Percentiles rank a stretch among this genome's conserved stretches.
phyloP scores from a whole-genome alignment of 23 tunicate genomes.

The Oikopleura dioica region DNA sequence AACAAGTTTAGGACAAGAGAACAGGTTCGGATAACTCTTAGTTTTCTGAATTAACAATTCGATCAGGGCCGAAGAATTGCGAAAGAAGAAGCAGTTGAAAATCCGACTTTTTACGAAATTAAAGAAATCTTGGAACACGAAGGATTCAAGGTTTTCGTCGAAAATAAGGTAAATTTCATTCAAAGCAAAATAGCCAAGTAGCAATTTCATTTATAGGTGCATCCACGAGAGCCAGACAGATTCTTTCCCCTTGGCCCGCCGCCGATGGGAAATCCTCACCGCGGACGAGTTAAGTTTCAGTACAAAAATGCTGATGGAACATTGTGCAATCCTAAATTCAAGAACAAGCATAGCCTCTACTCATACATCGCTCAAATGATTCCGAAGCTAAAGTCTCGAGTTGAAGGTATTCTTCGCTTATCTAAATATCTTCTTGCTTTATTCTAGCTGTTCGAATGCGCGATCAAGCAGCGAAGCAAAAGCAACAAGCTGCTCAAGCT shows the following conservation, averaged over 20 bases:
- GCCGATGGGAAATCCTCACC: conserved; percentile 6
- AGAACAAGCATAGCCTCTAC: neutral
- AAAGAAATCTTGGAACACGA: neutral
- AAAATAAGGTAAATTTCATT: neutral
- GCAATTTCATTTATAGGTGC: neutral
- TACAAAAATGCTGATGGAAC: neutral
- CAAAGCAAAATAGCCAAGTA: neutral
- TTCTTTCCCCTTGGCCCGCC: conserved; percentile 8
- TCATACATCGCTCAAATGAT: neutral
- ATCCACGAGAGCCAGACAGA: conserved; percentile 8
- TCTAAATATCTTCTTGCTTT: too few relatives aligned
- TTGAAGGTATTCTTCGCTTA: neutral
- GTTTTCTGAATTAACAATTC: neutral
- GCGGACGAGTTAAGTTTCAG: neutral
- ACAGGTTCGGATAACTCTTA: neutral
- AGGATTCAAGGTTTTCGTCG: neutral
- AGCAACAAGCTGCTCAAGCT: too few relatives aligned
- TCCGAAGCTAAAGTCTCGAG: neutral
- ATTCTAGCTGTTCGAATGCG: too few relatives aligned
- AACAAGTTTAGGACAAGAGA: neutral
- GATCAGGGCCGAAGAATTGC: conserved; percentile 5
- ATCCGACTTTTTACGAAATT: conserved; percentile 3
- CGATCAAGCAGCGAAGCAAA: too few relatives aligned
- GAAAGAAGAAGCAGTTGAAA: neutral
- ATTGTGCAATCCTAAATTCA: neutral